Conservation (phyloP, 37 sponge, comb jelly and placozoan species). For the Cliona cf. orientalis region DNA sequence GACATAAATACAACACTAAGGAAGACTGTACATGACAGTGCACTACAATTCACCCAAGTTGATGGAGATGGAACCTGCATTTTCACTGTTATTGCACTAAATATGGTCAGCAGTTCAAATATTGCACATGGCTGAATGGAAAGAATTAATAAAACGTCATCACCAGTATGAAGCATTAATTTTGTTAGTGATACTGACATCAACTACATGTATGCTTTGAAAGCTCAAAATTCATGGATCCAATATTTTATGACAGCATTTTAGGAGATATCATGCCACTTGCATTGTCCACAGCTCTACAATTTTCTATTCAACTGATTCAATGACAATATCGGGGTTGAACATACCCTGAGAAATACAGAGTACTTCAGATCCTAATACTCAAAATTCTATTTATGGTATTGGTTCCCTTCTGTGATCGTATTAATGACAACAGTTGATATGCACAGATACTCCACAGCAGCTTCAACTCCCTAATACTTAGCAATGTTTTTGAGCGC, state of each 20-base stretch:
- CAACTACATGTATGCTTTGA: conserved; percentile 1
- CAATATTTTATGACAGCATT: neutral
- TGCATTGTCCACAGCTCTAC: neutral
- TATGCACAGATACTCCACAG: too few relatives aligned
- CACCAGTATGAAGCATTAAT: conserved; percentile 14
- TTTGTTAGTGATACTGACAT: neutral
- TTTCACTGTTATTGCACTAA: conserved; percentile 16
- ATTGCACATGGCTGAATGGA: neutral
- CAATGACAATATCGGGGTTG: neutral
- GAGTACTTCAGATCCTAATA: too few relatives aligned
- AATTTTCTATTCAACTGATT: neutral
- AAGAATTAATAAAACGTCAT: neutral
- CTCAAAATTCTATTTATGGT: too few relatives aligned
- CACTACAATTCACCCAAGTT: neutral
- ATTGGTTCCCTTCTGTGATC: too few relatives aligned
- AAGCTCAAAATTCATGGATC: neutral
- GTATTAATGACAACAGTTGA: too few relatives aligned
- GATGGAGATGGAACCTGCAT: conserved; percentile 26
- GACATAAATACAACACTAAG: neutral
- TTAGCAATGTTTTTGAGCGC: too few relatives aligned
- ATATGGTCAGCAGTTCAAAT: neutral
- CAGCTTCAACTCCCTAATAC: too few relatives aligned
- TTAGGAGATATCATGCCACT: neutral
- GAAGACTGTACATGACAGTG: neutral
- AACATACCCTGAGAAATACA: too few relatives aligned